Conservation (phyloP, 37 sponge, comb jelly and placozoan species). For the Geodia barretti region DNA sequence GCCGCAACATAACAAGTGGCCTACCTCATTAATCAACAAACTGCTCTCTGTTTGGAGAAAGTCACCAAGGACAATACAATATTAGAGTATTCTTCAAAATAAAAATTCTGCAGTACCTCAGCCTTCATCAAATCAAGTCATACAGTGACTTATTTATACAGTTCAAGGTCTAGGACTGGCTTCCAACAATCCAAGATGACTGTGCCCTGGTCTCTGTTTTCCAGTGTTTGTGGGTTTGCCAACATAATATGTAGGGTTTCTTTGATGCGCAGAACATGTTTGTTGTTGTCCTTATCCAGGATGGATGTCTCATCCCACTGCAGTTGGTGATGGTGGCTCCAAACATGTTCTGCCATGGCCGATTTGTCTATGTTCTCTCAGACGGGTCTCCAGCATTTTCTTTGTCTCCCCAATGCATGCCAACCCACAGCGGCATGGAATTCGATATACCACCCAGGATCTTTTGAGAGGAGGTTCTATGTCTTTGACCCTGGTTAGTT, state of each 20-base stretch:
- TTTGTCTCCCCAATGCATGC: conserved; percentile 24
- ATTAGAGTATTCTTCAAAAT: too few relatives aligned
- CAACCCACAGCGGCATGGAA: conserved; percentile 19
- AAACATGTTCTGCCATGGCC: background rate
- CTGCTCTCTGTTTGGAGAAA: too few relatives aligned
- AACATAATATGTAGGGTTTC: background rate
- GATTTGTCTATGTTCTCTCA: conserved; percentile 29
- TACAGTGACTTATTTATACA: too few relatives aligned
- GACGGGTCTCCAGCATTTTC: conserved; percentile 19
- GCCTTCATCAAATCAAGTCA: too few relatives aligned
- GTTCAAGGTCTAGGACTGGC: background rate
- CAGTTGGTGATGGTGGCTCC: background rate
- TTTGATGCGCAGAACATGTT: background rate
- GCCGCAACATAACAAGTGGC: too few relatives aligned
- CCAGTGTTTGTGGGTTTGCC: background rate
- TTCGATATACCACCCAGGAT: conserved; percentile 14
- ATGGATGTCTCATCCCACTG: background rate
- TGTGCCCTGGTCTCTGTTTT: background rate
- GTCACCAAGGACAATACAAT: too few relatives aligned
- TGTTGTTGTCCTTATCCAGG: background rate
- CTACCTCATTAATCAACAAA: too few relatives aligned
- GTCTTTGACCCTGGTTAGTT: conserved; percentile 14
- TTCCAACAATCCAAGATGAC: background rate
- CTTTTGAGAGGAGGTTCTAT: background rate
- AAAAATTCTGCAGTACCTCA: too few relatives aligned